Percentiles rank a stretch among this genome's conserved stretches.
Evolutionary conservation across 2,888 invertebrate species (phyloP).

Genomic region (Odiellus spinosus): DNA sequence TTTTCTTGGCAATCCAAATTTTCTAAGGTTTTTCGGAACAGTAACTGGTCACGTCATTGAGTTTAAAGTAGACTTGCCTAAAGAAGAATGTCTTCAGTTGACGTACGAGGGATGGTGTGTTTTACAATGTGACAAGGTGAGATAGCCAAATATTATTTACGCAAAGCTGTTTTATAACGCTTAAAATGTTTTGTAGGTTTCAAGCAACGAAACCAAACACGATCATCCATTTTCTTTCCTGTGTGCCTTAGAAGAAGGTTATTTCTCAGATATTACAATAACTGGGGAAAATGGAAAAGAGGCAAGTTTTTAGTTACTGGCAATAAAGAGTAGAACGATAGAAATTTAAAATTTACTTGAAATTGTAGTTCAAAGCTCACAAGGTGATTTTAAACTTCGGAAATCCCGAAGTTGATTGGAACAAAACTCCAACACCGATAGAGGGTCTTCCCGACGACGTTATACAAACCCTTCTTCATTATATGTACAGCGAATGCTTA

Average conservation of each 20-base stretch:
- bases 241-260: slow-evolving; percentile 47
- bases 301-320: slow-evolving; percentile 30
- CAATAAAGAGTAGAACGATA: too few species aligned
- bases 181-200: slow-evolving; percentile 23
- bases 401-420: slow-evolving; percentile 41
- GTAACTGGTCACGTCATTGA: slow-evolving; percentile 49
- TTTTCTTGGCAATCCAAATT: slow-evolving; percentile 22
- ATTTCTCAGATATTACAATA: slow-evolving; percentile 44
- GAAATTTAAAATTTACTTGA: too few species aligned
- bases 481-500: slow-evolving; percentile 46
- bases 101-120: slow-evolving; percentile 46
- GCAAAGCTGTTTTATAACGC: background rate
- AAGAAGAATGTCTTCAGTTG: slow-evolving; percentile 39
- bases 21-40: slow-evolving; percentile 39
- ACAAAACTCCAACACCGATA: slow-evolving; percentile 30
- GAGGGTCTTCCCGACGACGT: slow-evolving; percentile 43
- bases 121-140: slow-evolving; percentile 42
- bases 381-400: slow-evolving; percentile 40
- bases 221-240: slow-evolving; percentile 44
- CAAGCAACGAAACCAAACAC: slow-evolving; percentile 24
- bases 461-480: slow-evolving; percentile 44
- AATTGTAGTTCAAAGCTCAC: slow-evolving; percentile 34
- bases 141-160: slow-evolving; percentile 8
- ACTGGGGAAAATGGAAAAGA: slow-evolving; percentile 37
- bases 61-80: slow-evolving; percentile 39